Conservation (phyloP, 30 jellyfish, hydroid and myxozoan species). For the Cassiopea xamachana region DNA sequence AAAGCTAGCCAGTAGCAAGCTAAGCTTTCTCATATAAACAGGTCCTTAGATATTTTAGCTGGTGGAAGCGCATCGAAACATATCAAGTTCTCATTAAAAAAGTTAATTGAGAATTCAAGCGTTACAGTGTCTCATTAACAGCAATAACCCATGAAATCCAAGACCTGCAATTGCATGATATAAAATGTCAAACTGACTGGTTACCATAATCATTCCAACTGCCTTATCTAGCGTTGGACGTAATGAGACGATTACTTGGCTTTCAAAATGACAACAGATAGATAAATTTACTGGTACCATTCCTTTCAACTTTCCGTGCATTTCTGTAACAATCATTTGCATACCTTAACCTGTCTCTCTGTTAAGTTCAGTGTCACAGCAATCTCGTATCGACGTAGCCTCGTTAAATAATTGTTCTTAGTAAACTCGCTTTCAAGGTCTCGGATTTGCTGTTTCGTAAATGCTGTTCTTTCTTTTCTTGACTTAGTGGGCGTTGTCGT, state of each 20-base stretch:
- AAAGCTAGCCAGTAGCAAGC: too few species aligned
- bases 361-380: slow-evolving; percentile 94
- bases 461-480: slow-evolving; percentile 97
- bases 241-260: not conserved
- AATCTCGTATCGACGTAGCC: slow-evolving; percentile 99
- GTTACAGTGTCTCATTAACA: too few species aligned
- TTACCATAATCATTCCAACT: too few species aligned
- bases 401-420: slow-evolving; percentile 90
- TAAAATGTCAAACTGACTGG: too few species aligned
- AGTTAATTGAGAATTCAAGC: too few species aligned
- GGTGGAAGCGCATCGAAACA: too few species aligned
- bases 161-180: too few species aligned
- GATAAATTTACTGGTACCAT: not conserved
- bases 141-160: too few species aligned
- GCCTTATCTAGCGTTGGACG: too few species aligned
- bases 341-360: slow-evolving; percentile 96
- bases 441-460: slow-evolving; percentile 94
- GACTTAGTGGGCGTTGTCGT: slow-evolving; percentile 93
- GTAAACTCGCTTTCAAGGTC: slow-evolving; percentile 96
- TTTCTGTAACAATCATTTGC: not conserved
- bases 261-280: not conserved
- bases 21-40: too few species aligned
- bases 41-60: too few species aligned
- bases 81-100: too few species aligned
- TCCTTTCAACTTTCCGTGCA: not conserved